Conservation (phyloP, 2,888 invertebrate genomes). For the Epirrhoe alternata region DNA sequence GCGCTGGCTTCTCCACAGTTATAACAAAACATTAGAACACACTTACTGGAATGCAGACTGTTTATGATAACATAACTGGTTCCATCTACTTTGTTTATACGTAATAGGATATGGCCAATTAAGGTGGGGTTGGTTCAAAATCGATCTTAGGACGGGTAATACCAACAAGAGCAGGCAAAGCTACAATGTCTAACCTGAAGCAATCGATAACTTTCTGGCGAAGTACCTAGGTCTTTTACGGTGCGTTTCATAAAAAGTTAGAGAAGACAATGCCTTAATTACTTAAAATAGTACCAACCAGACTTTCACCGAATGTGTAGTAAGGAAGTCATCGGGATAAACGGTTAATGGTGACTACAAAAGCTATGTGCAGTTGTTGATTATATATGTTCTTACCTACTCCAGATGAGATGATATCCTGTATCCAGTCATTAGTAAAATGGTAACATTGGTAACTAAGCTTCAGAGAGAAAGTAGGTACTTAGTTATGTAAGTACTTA, state of each 20-base stretch:
- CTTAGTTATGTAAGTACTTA: no score
- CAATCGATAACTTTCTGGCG: constrained; percentile 3
- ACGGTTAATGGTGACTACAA: no score
- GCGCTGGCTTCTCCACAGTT: constrained; percentile 72
- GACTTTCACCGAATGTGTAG: no score
- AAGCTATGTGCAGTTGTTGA: no score
- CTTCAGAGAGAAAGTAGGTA: neutral
- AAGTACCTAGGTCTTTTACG: neutral
- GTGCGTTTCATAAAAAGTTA: neutral
- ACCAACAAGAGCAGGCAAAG: constrained; percentile 4
- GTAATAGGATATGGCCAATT: neutral
- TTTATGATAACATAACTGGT: constrained; percentile 51
- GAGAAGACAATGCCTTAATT: neutral
- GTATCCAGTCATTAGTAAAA: no score
- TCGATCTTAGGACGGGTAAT: constrained; percentile 14
- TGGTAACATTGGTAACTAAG: no score
- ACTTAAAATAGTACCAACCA: no score
- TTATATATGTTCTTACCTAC: no score
- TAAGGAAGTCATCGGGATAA: no score
- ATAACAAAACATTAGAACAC: constrained; percentile 66
- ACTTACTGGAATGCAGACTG: constrained; percentile 53
- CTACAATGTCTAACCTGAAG: neutral
- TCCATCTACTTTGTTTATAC: neutral
- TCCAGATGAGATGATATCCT: no score
- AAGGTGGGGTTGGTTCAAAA: constrained; percentile 15